Base-by-base conservation (phyloP, 2,113 vertebrate genomes). In the Psophia crepitans region DNA sequence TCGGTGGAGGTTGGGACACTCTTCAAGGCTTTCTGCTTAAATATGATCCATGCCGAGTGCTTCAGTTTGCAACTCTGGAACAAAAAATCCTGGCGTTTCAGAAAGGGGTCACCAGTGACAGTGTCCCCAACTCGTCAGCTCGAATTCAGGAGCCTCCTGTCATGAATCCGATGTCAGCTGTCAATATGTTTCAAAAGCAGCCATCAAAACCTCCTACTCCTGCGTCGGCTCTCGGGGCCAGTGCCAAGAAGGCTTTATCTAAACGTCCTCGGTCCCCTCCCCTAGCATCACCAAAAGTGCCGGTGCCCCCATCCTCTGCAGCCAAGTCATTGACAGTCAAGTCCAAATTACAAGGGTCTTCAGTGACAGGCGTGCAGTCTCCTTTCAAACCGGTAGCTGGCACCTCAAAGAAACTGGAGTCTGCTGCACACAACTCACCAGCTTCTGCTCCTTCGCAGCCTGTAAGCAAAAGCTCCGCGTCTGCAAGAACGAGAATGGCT, bases 1-100 rank as follows among this genome's bases (percentile, higher is more conserved):
- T 99, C 11, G 99, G 99, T 35, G 99, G 99, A 66, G 99, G 99
- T 77, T 99, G 99, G 99, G 99, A 99, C 97, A 99, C 99, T 2
- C 99, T 99, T 81, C 98, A 99, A 76, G 99, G 99, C 26, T 99
- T 99, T 97, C 98, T 99, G 68, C 98, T 98, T 43, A 99, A 99
- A 83, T 99, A 99, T 26, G 99, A 99, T 96, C 99, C 99, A 0
- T 99, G 99, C 92, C 98, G 99, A 15, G 98, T 99, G 51, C 97
- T 99, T 83, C 99, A 99, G 97, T 99, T 99, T 97, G 99, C 99
- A 92, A 99, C 99, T 1, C 98, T 99, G 56, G 99, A 99, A 97
- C 99, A 99, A 97, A 99, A 99, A 98, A 99, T 99, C 94, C 97
- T 99, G 95, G 98, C 99, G 0, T 99, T 99, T 83, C 99, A 99